Evolutionary conservation across 2,113 vertebrate genomes (phyloP).

Genomic region (Proteles cristata): DNA sequence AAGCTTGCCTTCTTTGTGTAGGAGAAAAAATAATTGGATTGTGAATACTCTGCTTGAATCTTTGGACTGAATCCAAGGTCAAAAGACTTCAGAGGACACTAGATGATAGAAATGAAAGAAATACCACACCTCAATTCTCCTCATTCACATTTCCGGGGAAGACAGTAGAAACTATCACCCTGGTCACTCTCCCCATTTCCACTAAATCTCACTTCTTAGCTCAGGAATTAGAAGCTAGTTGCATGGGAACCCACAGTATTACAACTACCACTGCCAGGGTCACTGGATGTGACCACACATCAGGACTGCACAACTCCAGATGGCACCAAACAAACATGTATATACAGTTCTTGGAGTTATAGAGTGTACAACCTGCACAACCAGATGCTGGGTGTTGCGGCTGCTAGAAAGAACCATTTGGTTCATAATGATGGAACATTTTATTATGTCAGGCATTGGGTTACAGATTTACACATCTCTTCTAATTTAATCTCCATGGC

Average conservation of each 20-base stretch:
- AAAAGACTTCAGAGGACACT: background rate
- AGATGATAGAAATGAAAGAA: background rate
- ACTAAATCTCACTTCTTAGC: background rate
- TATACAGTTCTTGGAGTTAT: background rate
- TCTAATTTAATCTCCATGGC: constrained; percentile 7
- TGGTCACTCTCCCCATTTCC: background rate
- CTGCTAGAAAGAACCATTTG: background rate
- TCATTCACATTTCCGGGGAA: background rate
- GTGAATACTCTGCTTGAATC: background rate
- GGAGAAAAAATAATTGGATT: background rate
- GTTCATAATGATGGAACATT: background rate
- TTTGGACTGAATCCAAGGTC: constrained; percentile 10
- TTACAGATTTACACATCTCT: background rate
- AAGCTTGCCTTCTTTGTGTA: background rate
- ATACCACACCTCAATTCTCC: background rate
- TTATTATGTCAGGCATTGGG: background rate
- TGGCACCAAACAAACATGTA: background rate
- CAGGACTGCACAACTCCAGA: background rate
- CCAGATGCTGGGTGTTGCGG: background rate
- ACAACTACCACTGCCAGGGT: background rate
- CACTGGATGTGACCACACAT: background rate
- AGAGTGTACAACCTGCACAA: background rate
- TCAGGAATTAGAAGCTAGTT: background rate
- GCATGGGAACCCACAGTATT: background rate
- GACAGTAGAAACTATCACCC: background rate